Evolutionary conservation across 2,113 vertebrate genomes (phyloP), one percentile per base, ranked within the genome.

Genomic region (Oryzias curvinotus): DNA sequence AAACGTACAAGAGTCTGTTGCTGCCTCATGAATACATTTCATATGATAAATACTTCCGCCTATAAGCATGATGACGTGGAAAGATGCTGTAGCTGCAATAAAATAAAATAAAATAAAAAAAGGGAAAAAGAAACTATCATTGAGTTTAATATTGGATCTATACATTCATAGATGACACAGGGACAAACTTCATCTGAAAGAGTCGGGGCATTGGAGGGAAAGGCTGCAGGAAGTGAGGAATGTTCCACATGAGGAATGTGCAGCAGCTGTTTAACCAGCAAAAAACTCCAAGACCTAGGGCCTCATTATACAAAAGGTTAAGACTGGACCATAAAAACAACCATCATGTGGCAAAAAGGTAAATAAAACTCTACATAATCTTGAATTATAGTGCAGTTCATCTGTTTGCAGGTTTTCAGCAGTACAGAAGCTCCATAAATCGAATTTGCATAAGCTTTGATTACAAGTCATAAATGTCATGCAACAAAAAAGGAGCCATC

Each of bases 11-110:
- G 69, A 75, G 77, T 80, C 65, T 82, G 30, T 65, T 65, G 84
- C 71, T 79, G 65, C 66, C 59, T 80, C 59, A 85, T 87, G 68
- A 88, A 89, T 90, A 87, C 89, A 83, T 69, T 75, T 87, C 75
- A 58, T 4, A 64, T 65, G 68, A 76, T 78, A 88, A 87, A 90
- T 68, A 84, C 75, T 73, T 77, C 68, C 73, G 60, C 19, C 15
- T 69, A 73, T 63, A 57, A 70, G 73, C 82, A 77, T 62, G 57
- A 75, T 68, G 68, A 62, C 77, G 55, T 59, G 62, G 51, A 49
- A 45, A 65, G 26, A 52, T 7, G 10, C 59, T 72, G 8, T 2
- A 36, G 57, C 57, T 54, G 73, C 59, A 73, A 23, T 23, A 23
- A 23, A 23, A 23, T 23, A 23, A 23, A 23, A 23, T 23, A 65